A percentile compares a stretch with the other conserved stretches of the same genome.
Conservation (phyloP, 2,113 vertebrate species). For the Melanerpes formicivorus region DNA sequence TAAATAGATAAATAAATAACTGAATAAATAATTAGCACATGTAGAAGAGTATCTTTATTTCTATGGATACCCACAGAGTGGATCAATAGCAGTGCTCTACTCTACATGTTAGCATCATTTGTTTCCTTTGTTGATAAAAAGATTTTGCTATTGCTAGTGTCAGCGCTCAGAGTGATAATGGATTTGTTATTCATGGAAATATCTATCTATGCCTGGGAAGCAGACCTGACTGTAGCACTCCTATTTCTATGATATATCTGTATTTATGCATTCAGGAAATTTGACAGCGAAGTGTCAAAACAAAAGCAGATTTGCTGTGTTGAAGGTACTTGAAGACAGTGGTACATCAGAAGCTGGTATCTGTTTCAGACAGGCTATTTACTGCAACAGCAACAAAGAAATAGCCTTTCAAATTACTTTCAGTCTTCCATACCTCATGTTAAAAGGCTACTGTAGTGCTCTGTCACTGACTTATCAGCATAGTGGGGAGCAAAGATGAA, state of each 20-base stretch:
- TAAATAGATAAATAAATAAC: too few relatives aligned
- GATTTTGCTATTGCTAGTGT: slow-evolving; percentile 56
- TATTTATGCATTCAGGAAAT: slow-evolving; percentile 64
- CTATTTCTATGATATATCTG: slow-evolving; percentile 62
- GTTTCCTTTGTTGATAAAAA: slow-evolving; percentile 56
- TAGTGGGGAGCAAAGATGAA: neutral
- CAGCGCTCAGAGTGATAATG: slow-evolving; percentile 45
- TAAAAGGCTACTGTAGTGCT: neutral
- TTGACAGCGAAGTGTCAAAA: slow-evolving; percentile 68
- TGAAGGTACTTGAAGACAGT: slow-evolving; percentile 58
- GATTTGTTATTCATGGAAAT: slow-evolving; percentile 59
- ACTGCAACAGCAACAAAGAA: neutral
- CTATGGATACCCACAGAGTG: neutral
- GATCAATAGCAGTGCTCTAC: slow-evolving; percentile 30
- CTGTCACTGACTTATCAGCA: neutral
- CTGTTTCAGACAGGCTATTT: slow-evolving; percentile 54
- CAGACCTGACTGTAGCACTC: slow-evolving; percentile 41
- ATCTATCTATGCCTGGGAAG: slow-evolving; percentile 53
- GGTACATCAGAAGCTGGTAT: slow-evolving; percentile 48
- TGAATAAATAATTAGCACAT: too few relatives aligned
- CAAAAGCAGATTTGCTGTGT: slow-evolving; percentile 64
- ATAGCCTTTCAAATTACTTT: slow-evolving; percentile 26
- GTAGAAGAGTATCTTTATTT: neutral
- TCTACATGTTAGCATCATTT: slow-evolving; percentile 1
- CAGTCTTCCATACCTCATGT: neutral